phyloP scores from a whole-genome alignment of 1,140 invertebrate species.

The Ditylenchus dipsaci region DNA sequence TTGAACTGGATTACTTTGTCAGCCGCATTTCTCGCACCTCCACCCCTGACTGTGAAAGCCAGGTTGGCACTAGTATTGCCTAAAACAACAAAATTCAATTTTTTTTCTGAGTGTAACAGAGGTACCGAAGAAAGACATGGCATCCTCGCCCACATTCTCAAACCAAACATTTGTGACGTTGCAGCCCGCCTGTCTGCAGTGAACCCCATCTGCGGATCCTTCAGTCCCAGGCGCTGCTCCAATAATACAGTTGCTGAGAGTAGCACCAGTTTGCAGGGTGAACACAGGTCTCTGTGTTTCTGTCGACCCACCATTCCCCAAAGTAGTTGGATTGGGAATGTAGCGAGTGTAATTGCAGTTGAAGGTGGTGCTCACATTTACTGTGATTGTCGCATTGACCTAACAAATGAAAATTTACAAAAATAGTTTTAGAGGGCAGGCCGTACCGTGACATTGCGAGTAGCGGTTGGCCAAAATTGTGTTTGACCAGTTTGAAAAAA shows the following conservation, averaged over 20 bases:
- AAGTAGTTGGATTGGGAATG: too few relatives aligned
- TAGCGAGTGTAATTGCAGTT: too few relatives aligned
- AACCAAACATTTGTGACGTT: constrained; percentile 11
- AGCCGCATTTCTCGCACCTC: not conserved
- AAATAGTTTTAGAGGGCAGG: too few relatives aligned
- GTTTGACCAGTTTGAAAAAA: too few relatives aligned
- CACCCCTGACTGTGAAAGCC: too few relatives aligned
- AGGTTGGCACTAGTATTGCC: too few relatives aligned
- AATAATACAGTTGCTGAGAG: constrained; percentile 13
- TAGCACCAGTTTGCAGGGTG: constrained; percentile 11
- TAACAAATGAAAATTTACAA: too few relatives aligned
- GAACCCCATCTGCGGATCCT: constrained; percentile 17
- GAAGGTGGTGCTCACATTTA: too few relatives aligned
- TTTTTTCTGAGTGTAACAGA: not conserved
- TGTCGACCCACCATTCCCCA: constrained; percentile 15
- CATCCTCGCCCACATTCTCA: constrained; percentile 24
- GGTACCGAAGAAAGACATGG: constrained; percentile 7
- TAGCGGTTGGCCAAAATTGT: too few relatives aligned
- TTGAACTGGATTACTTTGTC: constrained; percentile 6
- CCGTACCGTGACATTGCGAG: too few relatives aligned
- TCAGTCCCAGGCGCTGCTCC: not conserved
- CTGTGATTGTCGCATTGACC: too few relatives aligned
- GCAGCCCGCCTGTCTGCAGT: constrained; percentile 7
- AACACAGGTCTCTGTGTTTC: constrained; percentile 17
- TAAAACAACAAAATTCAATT: too few relatives aligned